These are phyloP conservation scores for Craniophora ligustri DNA, from an alignment of 2,888 invertebrate species.

Conservation along the genomic window DNA sequence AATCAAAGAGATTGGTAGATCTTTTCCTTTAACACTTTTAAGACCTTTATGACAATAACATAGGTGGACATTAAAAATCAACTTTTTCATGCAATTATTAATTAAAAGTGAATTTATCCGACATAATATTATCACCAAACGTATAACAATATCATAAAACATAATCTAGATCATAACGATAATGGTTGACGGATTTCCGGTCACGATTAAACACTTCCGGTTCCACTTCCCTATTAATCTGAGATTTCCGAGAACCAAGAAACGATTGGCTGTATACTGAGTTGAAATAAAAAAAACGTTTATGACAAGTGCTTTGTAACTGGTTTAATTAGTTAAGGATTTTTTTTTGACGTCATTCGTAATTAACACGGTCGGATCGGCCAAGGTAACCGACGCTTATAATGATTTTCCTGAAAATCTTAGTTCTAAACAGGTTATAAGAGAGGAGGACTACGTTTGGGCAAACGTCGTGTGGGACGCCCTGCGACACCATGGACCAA, in stretches of 20 bases:
- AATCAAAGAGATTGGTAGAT: no score
- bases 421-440: no score
- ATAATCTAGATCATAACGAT: slow-evolving; percentile 47
- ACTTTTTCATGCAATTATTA: no score
- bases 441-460: no score
- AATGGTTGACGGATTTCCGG: slow-evolving; percentile 53
- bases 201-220: slow-evolving; percentile 55
- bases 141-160: slow-evolving; percentile 36
- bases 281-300: slow-evolving; percentile 16
- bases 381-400: neutral
- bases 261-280: slow-evolving; percentile 18
- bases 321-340: slow-evolving; percentile 2
- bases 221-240: slow-evolving; percentile 53
- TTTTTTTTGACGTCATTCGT: no score
- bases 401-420: no score
- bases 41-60: no score
- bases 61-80: no score
- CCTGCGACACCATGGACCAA: no score
- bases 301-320: neutral
- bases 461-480: no score
- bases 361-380: no score
- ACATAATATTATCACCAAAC: slow-evolving; percentile 8
- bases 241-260: slow-evolving; percentile 49
- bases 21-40: no score
- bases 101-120: neutral